phyloP scores from a whole-genome alignment of 2,113 vertebrate genomes.

The Neopipo cinnamomea region DNA sequence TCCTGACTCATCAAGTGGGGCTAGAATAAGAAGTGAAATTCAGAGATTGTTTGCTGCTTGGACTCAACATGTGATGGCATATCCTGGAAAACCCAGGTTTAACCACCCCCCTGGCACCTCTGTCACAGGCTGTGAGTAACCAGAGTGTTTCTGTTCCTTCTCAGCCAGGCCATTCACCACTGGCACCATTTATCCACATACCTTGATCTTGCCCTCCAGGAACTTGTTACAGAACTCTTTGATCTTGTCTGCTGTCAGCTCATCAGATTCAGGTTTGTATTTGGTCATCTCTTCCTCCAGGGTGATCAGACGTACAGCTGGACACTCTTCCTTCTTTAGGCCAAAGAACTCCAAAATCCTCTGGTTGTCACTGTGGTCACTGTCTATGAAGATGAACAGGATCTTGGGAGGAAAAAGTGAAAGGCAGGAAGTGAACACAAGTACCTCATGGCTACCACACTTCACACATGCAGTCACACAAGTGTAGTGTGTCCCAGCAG shows the following conservation, averaged over 20 bases:
- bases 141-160: neutral
- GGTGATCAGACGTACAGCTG: conserved; percentile 93
- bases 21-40: conserved; percentile 61
- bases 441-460: neutral
- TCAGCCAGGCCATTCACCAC: neutral
- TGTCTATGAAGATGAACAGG: conserved; percentile 99
- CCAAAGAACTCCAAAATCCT: conserved; percentile 98
- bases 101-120: neutral
- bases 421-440: neutral
- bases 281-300: conserved; percentile 99
- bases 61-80: neutral
- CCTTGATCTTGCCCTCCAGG: conserved; percentile 93
- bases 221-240: conserved; percentile 86
- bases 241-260: conserved; percentile 88
- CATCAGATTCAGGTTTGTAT: conserved; percentile 86
- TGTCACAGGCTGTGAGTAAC: neutral
- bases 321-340: conserved; percentile 96
- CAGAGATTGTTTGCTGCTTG: neutral
- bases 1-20: conserved; percentile 98
- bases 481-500: neutral
- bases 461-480: fast-evolving
- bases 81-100: neutral
- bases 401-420: conserved; percentile 77
- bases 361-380: conserved; percentile 93
- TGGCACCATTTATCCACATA: neutral